phyloP scores from a whole-genome alignment of 2,113 vertebrate species.

The Passer montanus region DNA sequence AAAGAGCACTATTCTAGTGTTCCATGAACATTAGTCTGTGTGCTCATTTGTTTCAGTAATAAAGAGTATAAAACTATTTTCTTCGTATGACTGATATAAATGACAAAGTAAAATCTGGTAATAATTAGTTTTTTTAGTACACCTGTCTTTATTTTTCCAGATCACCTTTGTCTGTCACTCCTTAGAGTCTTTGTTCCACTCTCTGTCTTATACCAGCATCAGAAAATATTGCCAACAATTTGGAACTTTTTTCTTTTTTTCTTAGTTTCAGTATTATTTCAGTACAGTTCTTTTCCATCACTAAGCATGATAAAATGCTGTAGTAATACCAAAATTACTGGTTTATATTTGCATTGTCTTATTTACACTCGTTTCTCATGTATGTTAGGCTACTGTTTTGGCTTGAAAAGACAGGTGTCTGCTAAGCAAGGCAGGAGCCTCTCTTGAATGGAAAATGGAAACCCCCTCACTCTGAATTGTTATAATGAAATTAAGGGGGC shows the following conservation, averaged over 20 bases:
- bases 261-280: not conserved
- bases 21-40: not conserved
- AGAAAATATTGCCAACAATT: not conserved
- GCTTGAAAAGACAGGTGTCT: not conserved
- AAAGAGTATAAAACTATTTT: not conserved
- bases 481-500: too few relatives aligned
- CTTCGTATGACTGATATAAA: not conserved
- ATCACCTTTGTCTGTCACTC: not conserved
- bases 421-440: not conserved
- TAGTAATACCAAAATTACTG: not conserved
- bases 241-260: not conserved
- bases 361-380: not conserved
- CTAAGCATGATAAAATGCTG: not conserved
- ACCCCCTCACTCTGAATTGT: too few relatives aligned
- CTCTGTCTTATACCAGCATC: not conserved
- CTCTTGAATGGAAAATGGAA: too few relatives aligned
- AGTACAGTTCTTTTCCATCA: not conserved
- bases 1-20: not conserved
- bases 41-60: not conserved
- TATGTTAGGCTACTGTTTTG: not conserved
- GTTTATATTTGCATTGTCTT: not conserved
- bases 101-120: not conserved
- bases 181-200: not conserved
- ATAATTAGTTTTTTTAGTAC: not conserved
- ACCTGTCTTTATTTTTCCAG: not conserved